Evolutionary conservation across 2,113 vertebrate species (phyloP).

Genomic region (Gobiocypris rarus): DNA sequence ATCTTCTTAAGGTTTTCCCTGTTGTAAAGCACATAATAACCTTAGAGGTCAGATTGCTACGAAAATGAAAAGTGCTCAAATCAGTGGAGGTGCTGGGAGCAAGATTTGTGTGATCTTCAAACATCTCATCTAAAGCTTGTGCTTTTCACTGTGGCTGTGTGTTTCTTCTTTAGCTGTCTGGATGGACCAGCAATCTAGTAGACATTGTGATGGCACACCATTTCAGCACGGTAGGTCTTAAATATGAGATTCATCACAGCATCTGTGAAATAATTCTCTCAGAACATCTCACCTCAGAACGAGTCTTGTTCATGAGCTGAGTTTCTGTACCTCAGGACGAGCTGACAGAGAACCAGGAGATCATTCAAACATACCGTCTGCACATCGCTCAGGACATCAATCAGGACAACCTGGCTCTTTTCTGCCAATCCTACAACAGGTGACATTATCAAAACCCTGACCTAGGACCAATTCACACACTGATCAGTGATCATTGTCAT

Average conservation of each 20-base stretch:
- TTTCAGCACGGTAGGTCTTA: constrained; percentile 88
- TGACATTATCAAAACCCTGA: constrained; percentile 58
- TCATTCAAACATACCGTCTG: constrained; percentile 91
- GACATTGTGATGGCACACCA: constrained; percentile 93
- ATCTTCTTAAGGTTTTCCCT: constrained; percentile 23
- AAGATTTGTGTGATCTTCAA: neutral
- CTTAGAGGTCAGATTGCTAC: neutral
- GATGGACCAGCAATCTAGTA: constrained; percentile 91
- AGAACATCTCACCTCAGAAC: neutral
- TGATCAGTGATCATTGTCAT: neutral
- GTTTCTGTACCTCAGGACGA: constrained; percentile 80
- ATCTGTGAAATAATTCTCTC: neutral
- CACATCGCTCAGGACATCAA: constrained; percentile 95
- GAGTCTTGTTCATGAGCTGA: neutral
- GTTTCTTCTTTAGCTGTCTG: constrained; percentile 81
- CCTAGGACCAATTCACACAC: too few relatives aligned
- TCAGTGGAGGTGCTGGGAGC: constrained; percentile 6
- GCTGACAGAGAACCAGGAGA: constrained; percentile 88
- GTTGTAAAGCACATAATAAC: constrained; percentile 25
- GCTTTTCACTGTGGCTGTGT: neutral
- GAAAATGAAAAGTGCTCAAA: neutral
- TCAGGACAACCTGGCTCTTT: constrained; percentile 91
- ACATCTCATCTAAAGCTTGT: neutral
- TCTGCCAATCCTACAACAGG: constrained; percentile 90
- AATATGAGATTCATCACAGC: neutral